Evolutionary conservation across 2,888 invertebrate species (phyloP).

Genomic region (Tanytarsus gracilentus): DNA sequence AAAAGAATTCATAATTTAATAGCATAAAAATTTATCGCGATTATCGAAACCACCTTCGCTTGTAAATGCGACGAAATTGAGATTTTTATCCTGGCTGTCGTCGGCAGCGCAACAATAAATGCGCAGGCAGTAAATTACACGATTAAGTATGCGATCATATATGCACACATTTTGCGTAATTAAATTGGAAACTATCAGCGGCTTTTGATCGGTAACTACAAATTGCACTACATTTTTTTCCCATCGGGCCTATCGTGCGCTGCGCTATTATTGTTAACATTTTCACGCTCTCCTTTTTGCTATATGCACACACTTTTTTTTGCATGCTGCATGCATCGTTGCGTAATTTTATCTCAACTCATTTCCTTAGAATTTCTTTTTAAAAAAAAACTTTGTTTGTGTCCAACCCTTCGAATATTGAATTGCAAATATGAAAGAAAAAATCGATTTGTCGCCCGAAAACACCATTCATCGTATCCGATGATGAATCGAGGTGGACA

Average conservation of each 20-base stretch:
- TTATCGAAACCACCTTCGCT: too few relatives aligned
- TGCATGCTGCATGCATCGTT: not conserved
- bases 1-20: too few relatives aligned
- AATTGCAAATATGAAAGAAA: too few relatives aligned
- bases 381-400: too few relatives aligned
- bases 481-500: too few relatives aligned
- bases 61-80: not conserved
- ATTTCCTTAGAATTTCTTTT: not conserved
- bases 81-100: not conserved
- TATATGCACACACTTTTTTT: too few relatives aligned
- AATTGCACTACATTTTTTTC: not conserved
- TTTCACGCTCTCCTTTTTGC: constrained; percentile 1
- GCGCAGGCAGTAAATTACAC: not conserved
- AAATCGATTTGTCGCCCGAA: too few relatives aligned
- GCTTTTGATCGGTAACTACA: not conserved
- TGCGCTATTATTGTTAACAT: not conserved
- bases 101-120: not conserved
- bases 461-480: too few relatives aligned
- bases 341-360: constrained; percentile 2
- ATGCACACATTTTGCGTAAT: not conserved
- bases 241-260: not conserved
- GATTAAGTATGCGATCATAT: not conserved
- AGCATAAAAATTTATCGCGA: too few relatives aligned
- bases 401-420: too few relatives aligned
- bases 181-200: constrained; percentile 9